Evolutionary conservation across 2,113 vertebrate species (phyloP).

Genomic region (Paradisaea rubra): DNA sequence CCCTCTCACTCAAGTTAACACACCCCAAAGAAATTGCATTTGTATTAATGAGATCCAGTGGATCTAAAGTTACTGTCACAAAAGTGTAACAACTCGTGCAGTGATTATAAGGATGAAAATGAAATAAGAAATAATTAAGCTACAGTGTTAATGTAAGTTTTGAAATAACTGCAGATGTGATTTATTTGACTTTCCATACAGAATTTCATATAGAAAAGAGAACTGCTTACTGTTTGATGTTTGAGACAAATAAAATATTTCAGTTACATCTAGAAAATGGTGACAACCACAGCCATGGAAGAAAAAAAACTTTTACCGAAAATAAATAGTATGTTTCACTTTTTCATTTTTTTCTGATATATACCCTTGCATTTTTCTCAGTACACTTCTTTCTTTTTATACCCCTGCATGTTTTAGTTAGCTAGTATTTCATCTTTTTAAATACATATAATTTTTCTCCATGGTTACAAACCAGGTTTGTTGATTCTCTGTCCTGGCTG

Average conservation of each 20-base stretch:
- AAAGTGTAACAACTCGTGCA: background rate
- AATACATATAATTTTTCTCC: background rate
- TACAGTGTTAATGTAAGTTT: background rate
- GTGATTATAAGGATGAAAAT: background rate
- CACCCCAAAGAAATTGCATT: background rate
- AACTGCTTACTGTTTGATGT: background rate
- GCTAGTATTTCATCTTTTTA: background rate
- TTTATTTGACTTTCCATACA: background rate
- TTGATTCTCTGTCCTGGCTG: background rate
- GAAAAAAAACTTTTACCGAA: background rate
- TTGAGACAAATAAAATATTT: background rate
- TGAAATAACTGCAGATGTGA: background rate
- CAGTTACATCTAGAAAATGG: background rate
- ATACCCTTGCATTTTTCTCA: background rate
- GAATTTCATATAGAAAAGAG: background rate
- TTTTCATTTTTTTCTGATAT: background rate
- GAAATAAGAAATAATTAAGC: background rate
- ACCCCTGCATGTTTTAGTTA: background rate
- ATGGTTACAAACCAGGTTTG: background rate
- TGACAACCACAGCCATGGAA: background rate
- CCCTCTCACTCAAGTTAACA: background rate
- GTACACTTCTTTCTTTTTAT: background rate
- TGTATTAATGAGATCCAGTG: background rate
- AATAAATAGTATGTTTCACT: background rate
- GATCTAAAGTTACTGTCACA: background rate